Percentiles rank a stretch among this genome's conserved stretches.
These are phyloP conservation scores for Steatocranus sp. DNA, from an alignment of 2,797 vertebrate species.

Conservation along the genomic window DNA sequence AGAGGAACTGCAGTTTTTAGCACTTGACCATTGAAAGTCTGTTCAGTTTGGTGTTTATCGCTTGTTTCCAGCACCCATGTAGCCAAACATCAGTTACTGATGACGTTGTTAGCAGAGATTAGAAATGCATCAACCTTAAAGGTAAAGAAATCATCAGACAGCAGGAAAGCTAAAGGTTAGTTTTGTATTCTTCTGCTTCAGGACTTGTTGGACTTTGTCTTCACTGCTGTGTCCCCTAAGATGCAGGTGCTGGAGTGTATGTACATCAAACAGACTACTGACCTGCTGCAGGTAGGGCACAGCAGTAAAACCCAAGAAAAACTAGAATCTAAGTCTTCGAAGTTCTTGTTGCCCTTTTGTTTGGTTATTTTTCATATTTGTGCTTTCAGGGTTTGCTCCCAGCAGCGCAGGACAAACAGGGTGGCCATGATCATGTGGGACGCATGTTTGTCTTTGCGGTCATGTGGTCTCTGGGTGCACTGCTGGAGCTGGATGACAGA, in stretches of 20 bases:
- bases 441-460: conserved; percentile 79
- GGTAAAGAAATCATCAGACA: neutral
- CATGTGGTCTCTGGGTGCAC: conserved; percentile 84
- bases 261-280: conserved; percentile 85
- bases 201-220: conserved; percentile 82
- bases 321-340: neutral
- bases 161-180: neutral
- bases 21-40: neutral
- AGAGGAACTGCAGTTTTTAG: neutral
- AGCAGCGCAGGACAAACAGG: conserved; percentile 66
- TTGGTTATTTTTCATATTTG: accelerated
- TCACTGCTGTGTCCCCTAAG: conserved; percentile 78
- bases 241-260: conserved; percentile 84
- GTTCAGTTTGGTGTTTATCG: neutral
- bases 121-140: neutral
- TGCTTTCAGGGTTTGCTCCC: conserved; percentile 77
- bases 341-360: neutral
- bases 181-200: conserved; percentile 22
- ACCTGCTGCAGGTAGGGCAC: conserved; percentile 77
- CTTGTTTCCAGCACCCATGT: neutral
- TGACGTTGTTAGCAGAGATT: neutral
- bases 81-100: neutral
- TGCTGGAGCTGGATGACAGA: conserved; percentile 80
- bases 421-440: conserved; percentile 56
- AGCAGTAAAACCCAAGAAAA: neutral